Evolutionary conservation across 2,888 invertebrate genomes (phyloP).

Genomic region (Monochamus alternatus): DNA sequence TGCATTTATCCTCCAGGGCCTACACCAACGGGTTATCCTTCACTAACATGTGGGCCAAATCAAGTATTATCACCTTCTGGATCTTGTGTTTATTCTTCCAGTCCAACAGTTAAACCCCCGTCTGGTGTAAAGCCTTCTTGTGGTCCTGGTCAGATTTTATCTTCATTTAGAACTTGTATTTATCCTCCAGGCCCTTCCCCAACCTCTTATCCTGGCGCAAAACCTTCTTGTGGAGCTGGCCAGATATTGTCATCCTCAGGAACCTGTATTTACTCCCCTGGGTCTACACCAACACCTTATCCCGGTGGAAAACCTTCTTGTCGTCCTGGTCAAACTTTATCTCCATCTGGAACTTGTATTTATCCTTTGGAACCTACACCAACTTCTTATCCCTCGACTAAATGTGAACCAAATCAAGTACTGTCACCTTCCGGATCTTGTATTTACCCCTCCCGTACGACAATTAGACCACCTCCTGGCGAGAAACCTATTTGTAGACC

Average conservation of each 20-base stretch:
- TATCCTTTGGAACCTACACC: conserved; percentile 38
- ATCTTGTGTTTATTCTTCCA: conserved; percentile 40
- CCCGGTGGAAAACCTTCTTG: conserved; percentile 35
- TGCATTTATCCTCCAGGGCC: conserved; percentile 40
- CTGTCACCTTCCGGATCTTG: conserved; percentile 35
- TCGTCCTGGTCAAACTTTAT: conserved; percentile 50
- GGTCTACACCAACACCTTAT: no score
- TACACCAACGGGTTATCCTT: not conserved
- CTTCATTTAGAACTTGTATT: conserved; percentile 46
- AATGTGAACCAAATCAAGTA: conserved; percentile 32
- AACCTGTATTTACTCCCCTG: no score
- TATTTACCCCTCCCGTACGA: conserved; percentile 15
- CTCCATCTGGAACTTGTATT: conserved; percentile 50
- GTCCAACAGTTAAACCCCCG: conserved; percentile 3
- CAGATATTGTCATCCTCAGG: conserved; percentile 5
- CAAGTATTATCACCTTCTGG: conserved; percentile 42
- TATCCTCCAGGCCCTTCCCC: conserved; percentile 26
- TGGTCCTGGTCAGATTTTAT: conserved; percentile 52
- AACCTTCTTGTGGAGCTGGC: not conserved
- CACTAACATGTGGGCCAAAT: conserved; percentile 43
- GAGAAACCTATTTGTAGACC: conserved; percentile 39
- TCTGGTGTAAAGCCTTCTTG: conserved; percentile 40
- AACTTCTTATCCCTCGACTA: no score
- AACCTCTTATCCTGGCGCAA: no score
- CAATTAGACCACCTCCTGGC: conserved; percentile 26